A percentile compares a stretch with the other conserved stretches of the same genome.
These are phyloP conservation scores for Apeltes quadracus DNA, from an alignment of 2,113 vertebrate species.

Conservation along the genomic window DNA sequence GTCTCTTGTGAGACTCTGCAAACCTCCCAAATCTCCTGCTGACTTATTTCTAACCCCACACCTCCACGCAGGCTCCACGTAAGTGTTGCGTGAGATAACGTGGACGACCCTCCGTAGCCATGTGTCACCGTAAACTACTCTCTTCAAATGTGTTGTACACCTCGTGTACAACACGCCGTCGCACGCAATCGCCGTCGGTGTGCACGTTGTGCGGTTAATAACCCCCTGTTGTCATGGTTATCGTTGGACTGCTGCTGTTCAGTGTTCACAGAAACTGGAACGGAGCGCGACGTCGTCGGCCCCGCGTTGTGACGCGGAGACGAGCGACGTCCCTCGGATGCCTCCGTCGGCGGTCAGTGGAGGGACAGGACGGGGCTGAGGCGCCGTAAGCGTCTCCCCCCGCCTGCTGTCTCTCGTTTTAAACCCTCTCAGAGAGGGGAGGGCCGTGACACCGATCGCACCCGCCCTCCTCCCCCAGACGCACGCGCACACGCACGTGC, in stretches of 20 bases:
- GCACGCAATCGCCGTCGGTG: not conserved
- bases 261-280: not conserved
- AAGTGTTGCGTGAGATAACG: too few species aligned
- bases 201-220: not conserved
- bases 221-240: constrained; percentile 64
- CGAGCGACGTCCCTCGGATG: not conserved
- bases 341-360: constrained; percentile 56
- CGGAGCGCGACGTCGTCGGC: not conserved
- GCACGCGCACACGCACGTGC: constrained; percentile 27
- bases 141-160: not conserved
- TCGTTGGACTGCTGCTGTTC: constrained; percentile 22
- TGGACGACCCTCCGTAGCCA: not conserved
- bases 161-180: too few species aligned
- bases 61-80: too few species aligned
- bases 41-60: not conserved
- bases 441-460: constrained; percentile 60
- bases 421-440: constrained; percentile 55
- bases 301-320: not conserved
- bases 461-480: constrained; percentile 44
- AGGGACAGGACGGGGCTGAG: constrained; percentile 55
- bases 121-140: not conserved
- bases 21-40: not conserved
- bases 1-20: not conserved
- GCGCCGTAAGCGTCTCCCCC: constrained; percentile 62
- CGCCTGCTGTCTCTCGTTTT: constrained; percentile 80